Conservation (phyloP, 2,797 vertebrate species). For the Halcyon leucocephala region DNA sequence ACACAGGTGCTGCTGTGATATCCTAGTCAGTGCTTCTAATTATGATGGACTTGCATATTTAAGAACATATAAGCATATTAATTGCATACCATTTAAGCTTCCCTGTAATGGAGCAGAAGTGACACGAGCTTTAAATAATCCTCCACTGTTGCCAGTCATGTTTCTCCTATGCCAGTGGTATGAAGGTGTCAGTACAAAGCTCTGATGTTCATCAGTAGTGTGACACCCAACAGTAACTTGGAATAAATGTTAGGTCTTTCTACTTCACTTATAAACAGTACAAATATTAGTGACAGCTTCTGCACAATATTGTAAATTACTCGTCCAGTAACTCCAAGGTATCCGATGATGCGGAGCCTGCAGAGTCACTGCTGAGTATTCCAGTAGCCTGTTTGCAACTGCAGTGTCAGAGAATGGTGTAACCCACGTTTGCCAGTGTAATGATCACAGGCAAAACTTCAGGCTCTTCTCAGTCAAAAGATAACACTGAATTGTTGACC, state of each 20-base stretch:
- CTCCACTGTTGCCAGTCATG: background rate
- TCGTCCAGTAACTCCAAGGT: background rate
- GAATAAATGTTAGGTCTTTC: constrained; percentile 15
- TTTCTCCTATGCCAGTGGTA: background rate
- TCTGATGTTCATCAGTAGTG: background rate
- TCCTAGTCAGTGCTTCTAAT: constrained; percentile 19
- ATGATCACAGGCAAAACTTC: background rate
- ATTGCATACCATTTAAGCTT: background rate
- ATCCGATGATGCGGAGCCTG: background rate
- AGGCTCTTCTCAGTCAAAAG: background rate
- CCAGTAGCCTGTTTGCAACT: background rate
- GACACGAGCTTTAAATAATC: constrained; percentile 20
- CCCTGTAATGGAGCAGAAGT: constrained; percentile 29
- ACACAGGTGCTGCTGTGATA: background rate
- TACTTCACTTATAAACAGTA: background rate
- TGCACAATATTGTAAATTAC: background rate
- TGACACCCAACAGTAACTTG: background rate
- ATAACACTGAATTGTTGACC: background rate
- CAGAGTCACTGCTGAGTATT: background rate
- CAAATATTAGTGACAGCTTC: background rate
- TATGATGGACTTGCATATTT: constrained; percentile 24
- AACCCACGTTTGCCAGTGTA: background rate
- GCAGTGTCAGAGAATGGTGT: background rate
- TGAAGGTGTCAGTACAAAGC: background rate
- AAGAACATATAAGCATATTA: constrained; percentile 33